Base-by-base conservation (phyloP, 37 sponge, comb jelly and placozoan species). In the Diacarnus erythraeanus region DNA sequence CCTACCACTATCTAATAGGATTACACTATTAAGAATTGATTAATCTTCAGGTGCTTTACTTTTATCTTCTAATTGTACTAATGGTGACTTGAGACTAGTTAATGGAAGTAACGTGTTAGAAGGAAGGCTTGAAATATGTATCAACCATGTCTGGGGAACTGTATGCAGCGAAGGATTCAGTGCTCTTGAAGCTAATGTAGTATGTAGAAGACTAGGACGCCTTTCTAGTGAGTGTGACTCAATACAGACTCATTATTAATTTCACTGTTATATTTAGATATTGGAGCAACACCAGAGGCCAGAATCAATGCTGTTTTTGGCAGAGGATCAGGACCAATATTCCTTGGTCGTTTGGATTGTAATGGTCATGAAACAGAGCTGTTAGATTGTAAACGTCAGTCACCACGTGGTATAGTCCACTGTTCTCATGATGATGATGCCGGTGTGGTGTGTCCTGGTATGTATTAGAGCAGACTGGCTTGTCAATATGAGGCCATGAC, bases 71-170 rank as follows among this genome's bases (percentile, higher is more conserved):
- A 79, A 66, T 64, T 83, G 83, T 27, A 65, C 26, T 34, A 30
- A 83, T 66, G 75, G 83, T 17, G 67, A 74, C 12, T 27, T 83
- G 68, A 64, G 83, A 29, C 67, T 83, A 21, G 67, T 56, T 47
- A 40, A 40, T 73, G 83, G 83, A 27, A 43, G 56, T 44, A 75
- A 27, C 38, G 37, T 37, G 10, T 25, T 31, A 26, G 57, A 66
- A 37, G 83, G 83, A 17, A 64, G 83, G 47, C 42, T 83, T 30
- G 83, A 83, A 67, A 33, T 83, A 23, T 83, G 83, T 47, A 27
- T 83, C 57, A 75, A 74, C 68, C 64, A 74, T 74, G 83, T 67
- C n/a, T 83, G 83, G 83, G 83, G 83, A 27, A 83, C 74, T 23
- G 68, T 79, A 0, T 83, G 83, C 57, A 71, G 58, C 23, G 39